Evolutionary conservation across 2,797 vertebrate species (phyloP), one percentile per base, ranked within the genome.

Genomic region (Sarcoramphus papa): DNA sequence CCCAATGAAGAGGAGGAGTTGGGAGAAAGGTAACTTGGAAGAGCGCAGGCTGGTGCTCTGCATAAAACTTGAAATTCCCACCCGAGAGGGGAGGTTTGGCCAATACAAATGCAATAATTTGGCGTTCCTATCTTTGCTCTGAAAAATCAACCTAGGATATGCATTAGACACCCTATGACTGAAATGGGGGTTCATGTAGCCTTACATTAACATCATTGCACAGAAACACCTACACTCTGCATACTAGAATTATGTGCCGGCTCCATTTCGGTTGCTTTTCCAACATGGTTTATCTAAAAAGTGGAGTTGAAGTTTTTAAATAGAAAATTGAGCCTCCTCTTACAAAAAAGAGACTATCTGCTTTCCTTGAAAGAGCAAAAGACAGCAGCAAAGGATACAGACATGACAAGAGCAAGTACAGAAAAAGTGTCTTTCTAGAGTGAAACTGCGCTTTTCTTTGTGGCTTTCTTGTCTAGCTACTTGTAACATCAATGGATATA

Each of bases 401-500:
- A 35, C 30, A 13, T 0, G 5, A 60, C 23, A 85, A 57, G 57
- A 69, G 3, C 9, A 30, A 57, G 30, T 6, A 27, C 12, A 40
- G 14, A 53, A n/a, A 76, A 56, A 53, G 21, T 22, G 2, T 11
- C 4, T 69, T 62, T 85, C 31, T 23, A 9, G 25, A 31, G 64
- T 23, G 40, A 70, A 74, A 48, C 16, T 41, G 8, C 10, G 9
- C 6, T 68, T 67, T 35, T 27, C n/a, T 54, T 24, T 30, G 22
- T 25, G 48, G 54, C 67, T 85, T 82, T 88, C 19, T 73, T 47
- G 28, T 19, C 47, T 35, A 47, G 20, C 24, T 72, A 35, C 13
- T 8, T 0, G 0, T 30, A 73, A 57, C 4, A 13, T 9, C 23
- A 54, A 7, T 3, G 7, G 15, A 25, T 41, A n/a, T 17, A 31